phyloP scores from a whole-genome alignment of 2,888 invertebrate genomes.

The Odontothrips loti region DNA sequence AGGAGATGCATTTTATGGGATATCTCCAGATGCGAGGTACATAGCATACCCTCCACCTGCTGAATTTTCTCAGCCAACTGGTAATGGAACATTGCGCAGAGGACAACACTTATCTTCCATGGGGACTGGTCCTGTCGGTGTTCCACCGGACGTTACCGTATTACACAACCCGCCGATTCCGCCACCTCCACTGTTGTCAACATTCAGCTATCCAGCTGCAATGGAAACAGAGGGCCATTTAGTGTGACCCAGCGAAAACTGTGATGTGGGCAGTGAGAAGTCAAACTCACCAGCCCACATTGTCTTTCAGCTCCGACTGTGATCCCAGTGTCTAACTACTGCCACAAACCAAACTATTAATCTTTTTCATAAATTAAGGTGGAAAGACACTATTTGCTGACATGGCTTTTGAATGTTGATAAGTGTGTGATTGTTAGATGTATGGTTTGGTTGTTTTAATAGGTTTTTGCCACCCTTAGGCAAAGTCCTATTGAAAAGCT shows the following conservation, averaged over 20 bases:
- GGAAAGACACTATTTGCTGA: constrained; percentile 1
- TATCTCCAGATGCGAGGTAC: constrained; percentile 52
- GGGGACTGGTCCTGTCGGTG: constrained; percentile 39
- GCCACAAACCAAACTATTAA: constrained; percentile 20
- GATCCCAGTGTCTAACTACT: constrained; percentile 17
- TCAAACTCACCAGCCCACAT: neutral
- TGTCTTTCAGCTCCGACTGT: constrained; percentile 19
- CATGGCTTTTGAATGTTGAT: constrained; percentile 8
- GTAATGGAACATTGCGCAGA: constrained; percentile 38
- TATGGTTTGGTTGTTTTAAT: constrained; percentile 20
- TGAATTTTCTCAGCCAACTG: constrained; percentile 58
- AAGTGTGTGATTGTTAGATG: constrained; percentile 13
- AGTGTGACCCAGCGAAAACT: constrained; percentile 39
- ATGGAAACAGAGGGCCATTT: constrained; percentile 42
- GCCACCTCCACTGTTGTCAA: constrained; percentile 38
- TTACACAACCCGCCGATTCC: constrained; percentile 36
- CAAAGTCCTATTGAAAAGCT: constrained; percentile 14
- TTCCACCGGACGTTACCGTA: constrained; percentile 36
- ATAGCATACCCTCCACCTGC: constrained; percentile 73
- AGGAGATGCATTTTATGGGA: constrained; percentile 33
- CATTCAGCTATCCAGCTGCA: constrained; percentile 38
- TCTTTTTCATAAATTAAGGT: neutral
- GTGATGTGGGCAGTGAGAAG: neutral
- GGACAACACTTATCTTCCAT: constrained; percentile 44
- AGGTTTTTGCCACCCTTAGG: constrained; percentile 12